These are phyloP conservation scores for Acromyrmex echinatior DNA, from an alignment of 1,140 invertebrate genomes.

Conservation along the genomic window DNA sequence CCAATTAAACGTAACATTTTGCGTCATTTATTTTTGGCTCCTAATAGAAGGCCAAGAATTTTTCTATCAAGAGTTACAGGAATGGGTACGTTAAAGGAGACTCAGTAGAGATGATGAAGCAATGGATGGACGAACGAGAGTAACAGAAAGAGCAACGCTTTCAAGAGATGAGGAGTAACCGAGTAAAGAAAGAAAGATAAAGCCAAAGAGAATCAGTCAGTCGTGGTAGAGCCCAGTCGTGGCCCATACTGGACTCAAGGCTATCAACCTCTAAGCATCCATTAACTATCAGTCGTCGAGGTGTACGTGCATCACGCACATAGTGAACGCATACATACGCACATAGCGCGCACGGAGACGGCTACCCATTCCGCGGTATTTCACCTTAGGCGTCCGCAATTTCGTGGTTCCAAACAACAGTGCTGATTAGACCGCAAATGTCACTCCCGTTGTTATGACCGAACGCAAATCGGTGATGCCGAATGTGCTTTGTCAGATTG, in stretches of 20 bases:
- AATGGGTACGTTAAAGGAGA: not conserved
- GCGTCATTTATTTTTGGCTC: not conserved
- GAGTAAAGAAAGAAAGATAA: conserved; percentile 27
- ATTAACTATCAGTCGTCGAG: conserved; percentile 59
- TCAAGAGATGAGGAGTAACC: conserved; percentile 46
- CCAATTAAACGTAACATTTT: not conserved
- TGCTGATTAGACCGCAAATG: conserved; percentile 67
- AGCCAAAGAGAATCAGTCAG: conserved; percentile 64
- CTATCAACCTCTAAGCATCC: conserved; percentile 78
- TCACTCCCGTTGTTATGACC: conserved; percentile 25
- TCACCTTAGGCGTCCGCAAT: conserved; percentile 69
- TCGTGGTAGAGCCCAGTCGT: conserved; percentile 54
- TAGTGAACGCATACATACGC: not conserved
- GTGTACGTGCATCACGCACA: not conserved
- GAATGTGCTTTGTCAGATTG: not conserved
- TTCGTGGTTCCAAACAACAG: conserved; percentile 68
- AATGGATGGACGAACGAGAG: conserved; percentile 47
- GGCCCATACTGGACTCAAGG: conserved; percentile 67
- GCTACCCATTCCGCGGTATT: conserved; percentile 48
- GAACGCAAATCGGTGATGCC: not conserved
- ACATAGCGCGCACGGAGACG: not conserved
- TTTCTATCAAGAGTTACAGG: conserved; percentile 7
- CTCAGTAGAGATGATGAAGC: conserved; percentile 19
- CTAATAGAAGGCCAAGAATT: not conserved
- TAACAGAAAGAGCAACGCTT: conserved; percentile 51